Evolutionary conservation across 2,113 vertebrate genomes (phyloP).

Genomic region (Drymodes brunneopygia): DNA sequence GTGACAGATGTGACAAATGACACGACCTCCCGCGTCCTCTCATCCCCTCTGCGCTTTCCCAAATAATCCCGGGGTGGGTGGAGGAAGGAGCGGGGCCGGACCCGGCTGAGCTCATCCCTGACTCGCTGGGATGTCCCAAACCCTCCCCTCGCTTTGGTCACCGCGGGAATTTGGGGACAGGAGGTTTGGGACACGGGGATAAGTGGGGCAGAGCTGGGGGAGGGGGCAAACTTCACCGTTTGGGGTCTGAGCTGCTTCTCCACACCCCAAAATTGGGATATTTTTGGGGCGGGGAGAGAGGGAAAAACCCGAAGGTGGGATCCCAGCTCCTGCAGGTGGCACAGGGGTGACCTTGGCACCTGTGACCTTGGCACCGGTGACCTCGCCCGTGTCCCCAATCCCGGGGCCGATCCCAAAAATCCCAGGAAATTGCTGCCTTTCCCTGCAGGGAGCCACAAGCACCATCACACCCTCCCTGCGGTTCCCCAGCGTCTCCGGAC

Average conservation of each 20-base stretch:
- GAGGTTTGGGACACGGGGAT: background rate
- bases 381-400: fast-evolving
- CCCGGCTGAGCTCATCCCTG: slow-evolving; percentile 1
- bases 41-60: background rate
- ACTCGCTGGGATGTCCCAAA: background rate
- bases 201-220: background rate
- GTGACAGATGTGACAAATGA: background rate
- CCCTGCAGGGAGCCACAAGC: background rate
- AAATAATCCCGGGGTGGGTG: too few species aligned
- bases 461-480: background rate
- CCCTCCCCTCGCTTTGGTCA: background rate
- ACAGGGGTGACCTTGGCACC: too few species aligned
- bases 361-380: background rate
- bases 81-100: background rate
- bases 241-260: background rate
- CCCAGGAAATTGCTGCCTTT: background rate
- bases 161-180: background rate
- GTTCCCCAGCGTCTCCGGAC: background rate
- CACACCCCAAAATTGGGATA: background rate
- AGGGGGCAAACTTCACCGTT: background rate
- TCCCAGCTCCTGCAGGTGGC: background rate
- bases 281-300: background rate
- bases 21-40: background rate
- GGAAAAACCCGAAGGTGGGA: background rate
- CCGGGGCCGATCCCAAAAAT: background rate